These are phyloP conservation scores for Polydrusus cervinus DNA, from an alignment of 2,888 invertebrate species.

Conservation along the genomic window DNA sequence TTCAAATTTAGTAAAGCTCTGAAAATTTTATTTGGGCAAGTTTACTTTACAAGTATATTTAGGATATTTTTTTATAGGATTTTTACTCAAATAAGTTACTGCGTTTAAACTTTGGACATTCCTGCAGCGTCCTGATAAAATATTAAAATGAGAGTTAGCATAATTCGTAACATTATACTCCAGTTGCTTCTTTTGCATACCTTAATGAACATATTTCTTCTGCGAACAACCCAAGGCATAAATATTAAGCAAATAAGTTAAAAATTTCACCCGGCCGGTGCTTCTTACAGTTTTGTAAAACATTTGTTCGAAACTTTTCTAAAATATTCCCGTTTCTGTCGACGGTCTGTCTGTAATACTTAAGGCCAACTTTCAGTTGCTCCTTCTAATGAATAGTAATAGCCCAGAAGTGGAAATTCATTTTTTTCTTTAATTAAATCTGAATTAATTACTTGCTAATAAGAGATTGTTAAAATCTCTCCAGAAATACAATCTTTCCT, in stretches of 20 bases:
- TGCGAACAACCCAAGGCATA: conserved; percentile 55
- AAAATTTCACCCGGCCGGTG: conserved; percentile 54
- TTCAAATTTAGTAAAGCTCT: too few relatives aligned
- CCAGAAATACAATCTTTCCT: neutral
- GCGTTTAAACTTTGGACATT: conserved; percentile 41
- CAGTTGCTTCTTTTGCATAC: conserved; percentile 56
- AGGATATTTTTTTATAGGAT: neutral
- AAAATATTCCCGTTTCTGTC: conserved; percentile 55
- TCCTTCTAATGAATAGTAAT: conserved; percentile 56
- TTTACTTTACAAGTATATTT: too few relatives aligned
- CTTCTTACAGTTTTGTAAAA: conserved; percentile 55
- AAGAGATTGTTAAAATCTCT: conserved; percentile 20
- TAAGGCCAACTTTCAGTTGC: conserved; percentile 55
- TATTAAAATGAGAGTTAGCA: conserved; percentile 55
- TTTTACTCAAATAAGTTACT: conserved; percentile 9
- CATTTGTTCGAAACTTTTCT: conserved; percentile 56
- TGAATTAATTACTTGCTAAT: conserved; percentile 52
- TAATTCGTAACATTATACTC: conserved; percentile 55
- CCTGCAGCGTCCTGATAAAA: conserved; percentile 50
- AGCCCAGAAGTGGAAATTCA: conserved; percentile 51
- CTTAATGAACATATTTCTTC: conserved; percentile 56
- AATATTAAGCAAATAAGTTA: conserved; percentile 57
- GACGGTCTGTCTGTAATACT: conserved; percentile 54
- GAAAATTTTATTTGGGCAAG: too few relatives aligned
- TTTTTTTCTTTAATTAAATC: conserved; percentile 48